phyloP scores from a whole-genome alignment of 2,797 vertebrate species.

The Liparis tanakae region DNA sequence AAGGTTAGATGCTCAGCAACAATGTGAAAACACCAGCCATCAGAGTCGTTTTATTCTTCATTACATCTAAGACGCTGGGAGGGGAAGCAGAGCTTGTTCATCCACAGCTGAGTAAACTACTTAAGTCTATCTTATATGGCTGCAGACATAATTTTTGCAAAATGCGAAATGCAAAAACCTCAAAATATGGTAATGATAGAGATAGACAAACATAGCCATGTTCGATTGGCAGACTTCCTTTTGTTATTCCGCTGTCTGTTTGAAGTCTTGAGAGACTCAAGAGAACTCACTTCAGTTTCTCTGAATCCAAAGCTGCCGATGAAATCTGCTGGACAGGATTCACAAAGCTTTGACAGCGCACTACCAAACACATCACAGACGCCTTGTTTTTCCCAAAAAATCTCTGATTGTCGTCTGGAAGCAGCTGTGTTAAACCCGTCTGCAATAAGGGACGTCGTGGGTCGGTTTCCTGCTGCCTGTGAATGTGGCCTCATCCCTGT shows the following conservation, averaged over 20 bases:
- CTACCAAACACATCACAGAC: slow-evolving; percentile 44
- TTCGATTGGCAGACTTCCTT: slow-evolving; percentile 79
- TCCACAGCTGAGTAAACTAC: slow-evolving; percentile 84
- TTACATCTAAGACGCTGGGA: slow-evolving; percentile 65
- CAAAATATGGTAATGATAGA: slow-evolving; percentile 76
- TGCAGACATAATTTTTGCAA: slow-evolving; percentile 71
- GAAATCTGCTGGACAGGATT: slow-evolving; percentile 64
- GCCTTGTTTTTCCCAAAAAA: slow-evolving; percentile 55
- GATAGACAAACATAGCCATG: slow-evolving; percentile 76
- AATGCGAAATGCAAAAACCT: slow-evolving; percentile 73
- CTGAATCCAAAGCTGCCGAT: slow-evolving; percentile 52
- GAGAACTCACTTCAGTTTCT: slow-evolving; percentile 67
- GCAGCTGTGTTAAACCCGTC: slow-evolving; percentile 65
- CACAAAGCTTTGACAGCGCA: slow-evolving; percentile 46
- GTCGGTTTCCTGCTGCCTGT: slow-evolving; percentile 66
- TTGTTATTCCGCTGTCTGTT: slow-evolving; percentile 78
- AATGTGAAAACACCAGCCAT: slow-evolving; percentile 72
- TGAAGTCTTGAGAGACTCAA: slow-evolving; percentile 72
- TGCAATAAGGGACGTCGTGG: slow-evolving; percentile 56
- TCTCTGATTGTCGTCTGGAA: slow-evolving; percentile 55
- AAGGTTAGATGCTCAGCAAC: slow-evolving; percentile 72
- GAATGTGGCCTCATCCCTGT: slow-evolving; percentile 69
- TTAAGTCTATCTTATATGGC: slow-evolving; percentile 77
- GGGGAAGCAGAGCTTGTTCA: slow-evolving; percentile 73
- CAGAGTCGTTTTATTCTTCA: slow-evolving; percentile 48